These are phyloP conservation scores for Orchesella flavescens DNA, from an alignment of 2,888 invertebrate genomes.

Conservation along the genomic window DNA sequence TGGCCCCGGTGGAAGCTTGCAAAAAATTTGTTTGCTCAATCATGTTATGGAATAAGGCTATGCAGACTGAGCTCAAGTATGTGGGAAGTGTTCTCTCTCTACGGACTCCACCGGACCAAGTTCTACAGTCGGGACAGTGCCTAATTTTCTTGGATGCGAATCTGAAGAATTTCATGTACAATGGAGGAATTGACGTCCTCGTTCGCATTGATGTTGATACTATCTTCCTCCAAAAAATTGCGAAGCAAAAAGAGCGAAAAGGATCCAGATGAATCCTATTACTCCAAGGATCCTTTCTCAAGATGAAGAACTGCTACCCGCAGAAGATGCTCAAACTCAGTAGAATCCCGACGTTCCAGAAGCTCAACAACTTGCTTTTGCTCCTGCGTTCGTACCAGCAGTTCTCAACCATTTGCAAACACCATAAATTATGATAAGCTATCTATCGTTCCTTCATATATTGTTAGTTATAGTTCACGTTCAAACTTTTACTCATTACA, in stretches of 20 bases:
- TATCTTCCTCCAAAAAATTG: constrained; percentile 53
- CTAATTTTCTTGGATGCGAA: too few relatives aligned
- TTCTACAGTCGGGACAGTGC: too few relatives aligned
- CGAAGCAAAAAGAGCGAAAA: constrained; percentile 4
- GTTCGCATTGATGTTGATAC: constrained; percentile 63
- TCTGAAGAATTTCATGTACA: too few relatives aligned
- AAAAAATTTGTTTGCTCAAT: constrained; percentile 51
- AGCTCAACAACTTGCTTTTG: background rate
- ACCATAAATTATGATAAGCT: too few relatives aligned
- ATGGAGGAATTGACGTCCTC: constrained; percentile 65
- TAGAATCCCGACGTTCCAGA: background rate
- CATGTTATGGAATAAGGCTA: constrained; percentile 58
- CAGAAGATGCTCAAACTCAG: background rate
- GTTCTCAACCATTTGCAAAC: too few relatives aligned
- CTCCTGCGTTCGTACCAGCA: too few relatives aligned
- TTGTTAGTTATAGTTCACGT: too few relatives aligned
- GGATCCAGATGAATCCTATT: background rate
- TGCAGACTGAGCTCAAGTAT: constrained; percentile 47
- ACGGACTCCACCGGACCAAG: too few relatives aligned
- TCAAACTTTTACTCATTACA: too few relatives aligned
- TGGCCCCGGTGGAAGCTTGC: constrained; percentile 40
- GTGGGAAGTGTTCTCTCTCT: constrained; percentile 53
- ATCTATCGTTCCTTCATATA: too few relatives aligned
- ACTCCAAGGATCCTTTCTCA: too few relatives aligned
- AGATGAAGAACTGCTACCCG: too few relatives aligned